A percentile compares a stretch with the other conserved stretches of the same genome.
These are phyloP conservation scores for Lissonota sp. DNA, from an alignment of 2,888 invertebrate genomes.

Conservation along the genomic window DNA sequence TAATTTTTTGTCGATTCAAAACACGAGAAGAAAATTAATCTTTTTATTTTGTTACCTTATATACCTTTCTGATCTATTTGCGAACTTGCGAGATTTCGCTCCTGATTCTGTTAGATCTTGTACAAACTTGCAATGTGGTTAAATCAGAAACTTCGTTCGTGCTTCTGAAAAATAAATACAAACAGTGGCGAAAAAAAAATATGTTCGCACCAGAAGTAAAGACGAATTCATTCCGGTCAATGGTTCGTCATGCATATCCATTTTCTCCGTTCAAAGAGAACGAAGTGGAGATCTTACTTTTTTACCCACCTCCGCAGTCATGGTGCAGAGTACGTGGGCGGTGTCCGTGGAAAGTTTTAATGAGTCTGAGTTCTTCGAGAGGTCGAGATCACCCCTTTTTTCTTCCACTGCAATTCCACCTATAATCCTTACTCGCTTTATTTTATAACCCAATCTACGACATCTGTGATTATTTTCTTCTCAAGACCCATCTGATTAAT, in stretches of 20 bases:
- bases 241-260: conserved; percentile 4
- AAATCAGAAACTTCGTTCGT: too few species aligned
- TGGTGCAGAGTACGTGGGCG: neutral
- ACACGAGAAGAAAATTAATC: too few species aligned
- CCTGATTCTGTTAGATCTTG: too few species aligned
- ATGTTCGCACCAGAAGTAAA: neutral
- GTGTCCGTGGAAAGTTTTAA: conserved; percentile 32
- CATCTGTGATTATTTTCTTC: neutral
- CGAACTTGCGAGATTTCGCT: too few species aligned
- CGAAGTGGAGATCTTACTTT: neutral
- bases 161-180: neutral
- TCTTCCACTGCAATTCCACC: conserved; percentile 7
- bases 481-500: neutral
- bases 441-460: neutral
- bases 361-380: conserved; percentile 22
- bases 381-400: conserved; percentile 2
- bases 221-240: conserved; percentile 27
- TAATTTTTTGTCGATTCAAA: too few species aligned
- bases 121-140: too few species aligned
- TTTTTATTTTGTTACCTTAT: too few species aligned
- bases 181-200: neutral
- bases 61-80: too few species aligned
- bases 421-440: neutral
- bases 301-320: neutral
- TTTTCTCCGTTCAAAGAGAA: neutral